Percentiles rank a stretch among this genome's conserved stretches.
These are phyloP conservation scores for Gallinago media DNA, from an alignment of 2,113 vertebrate species.

Conservation along the genomic window DNA sequence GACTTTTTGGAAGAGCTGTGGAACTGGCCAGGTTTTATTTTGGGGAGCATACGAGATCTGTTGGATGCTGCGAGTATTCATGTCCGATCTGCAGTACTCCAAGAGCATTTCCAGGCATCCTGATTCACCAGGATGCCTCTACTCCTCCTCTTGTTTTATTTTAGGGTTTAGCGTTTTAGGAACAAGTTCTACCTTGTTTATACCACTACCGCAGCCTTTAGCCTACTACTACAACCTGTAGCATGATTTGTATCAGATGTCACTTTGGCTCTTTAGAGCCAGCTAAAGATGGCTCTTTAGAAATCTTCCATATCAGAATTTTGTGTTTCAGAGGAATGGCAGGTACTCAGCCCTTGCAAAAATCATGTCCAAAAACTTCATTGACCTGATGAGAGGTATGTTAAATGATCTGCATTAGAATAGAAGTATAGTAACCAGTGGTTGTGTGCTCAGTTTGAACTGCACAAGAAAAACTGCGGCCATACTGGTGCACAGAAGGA, in stretches of 20 bases:
- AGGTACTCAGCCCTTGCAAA: not conserved
- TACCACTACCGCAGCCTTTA: too few species aligned
- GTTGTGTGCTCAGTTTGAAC: not conserved
- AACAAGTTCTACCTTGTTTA: not conserved
- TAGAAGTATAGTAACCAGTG: not conserved
- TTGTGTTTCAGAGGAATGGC: not conserved
- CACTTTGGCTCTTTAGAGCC: not conserved
- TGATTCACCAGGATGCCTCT: not conserved
- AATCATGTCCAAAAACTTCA: not conserved
- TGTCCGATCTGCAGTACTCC: not conserved
- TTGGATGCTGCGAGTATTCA: not conserved
- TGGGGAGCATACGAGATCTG: not conserved
- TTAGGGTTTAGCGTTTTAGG: not conserved
- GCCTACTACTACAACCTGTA: not conserved
- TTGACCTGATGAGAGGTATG: not conserved
- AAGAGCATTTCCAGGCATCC: not conserved
- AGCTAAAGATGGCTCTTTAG: not conserved
- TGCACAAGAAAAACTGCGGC: not conserved
- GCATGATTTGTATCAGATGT: not conserved
- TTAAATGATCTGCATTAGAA: not conserved
- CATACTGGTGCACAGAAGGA: not conserved
- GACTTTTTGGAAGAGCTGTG: not conserved
- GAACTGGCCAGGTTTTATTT: not conserved
- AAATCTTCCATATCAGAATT: not conserved
- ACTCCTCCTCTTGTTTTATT: not conserved